Base-by-base conservation (phyloP, 2,797 vertebrate species). In the Melanotaenia nigrans region DNA sequence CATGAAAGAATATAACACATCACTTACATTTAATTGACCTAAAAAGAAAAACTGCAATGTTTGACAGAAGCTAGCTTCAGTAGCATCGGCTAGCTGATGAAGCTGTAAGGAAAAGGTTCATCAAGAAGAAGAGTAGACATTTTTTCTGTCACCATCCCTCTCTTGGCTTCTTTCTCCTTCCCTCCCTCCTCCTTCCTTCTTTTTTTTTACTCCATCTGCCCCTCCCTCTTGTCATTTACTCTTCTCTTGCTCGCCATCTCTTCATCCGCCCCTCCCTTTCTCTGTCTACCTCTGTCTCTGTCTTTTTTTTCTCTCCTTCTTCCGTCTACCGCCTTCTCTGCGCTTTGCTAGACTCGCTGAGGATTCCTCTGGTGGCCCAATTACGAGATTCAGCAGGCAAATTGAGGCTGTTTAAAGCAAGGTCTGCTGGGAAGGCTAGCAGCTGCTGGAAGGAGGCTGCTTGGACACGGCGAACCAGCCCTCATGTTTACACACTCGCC, bases 1-100 rank as follows among this genome's bases (percentile, higher is more conserved):
- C 95, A 95, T 93, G 95, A 98, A 92, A 97, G 96, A 96, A 97
- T 97, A 97, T 95, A 97, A 96, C 96, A 96, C 95, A 96, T 97
- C 95, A 94, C 95, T 97, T 96, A 96, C 96, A 96, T 97, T 97
- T 98, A 97, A 97, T 97, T 98, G 96, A 97, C 96, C 97, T 96
- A 97, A 96, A 98, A 99, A 98, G 93, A 95, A 96, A 90, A 96
- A 95, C 95, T 96, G 96, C 95, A 95, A 95, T 96, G 96, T 96
- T 96, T 95, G 96, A 96, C 94, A 93, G 94, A 94, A 95, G 94
- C 94, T 94, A 93, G 95, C 92, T 94, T 69, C 67, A 10, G 14
- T 75, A 86, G 68, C 61, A 14, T 13, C 0, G 6, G 59, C 38
- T 58, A 72, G 54, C 75, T 72, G 83, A 94, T 95, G 95, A 95